phyloP scores from a whole-genome alignment of 30 jellyfish, hydroid and myxozoan genomes.

The Cassiopea xamachana region DNA sequence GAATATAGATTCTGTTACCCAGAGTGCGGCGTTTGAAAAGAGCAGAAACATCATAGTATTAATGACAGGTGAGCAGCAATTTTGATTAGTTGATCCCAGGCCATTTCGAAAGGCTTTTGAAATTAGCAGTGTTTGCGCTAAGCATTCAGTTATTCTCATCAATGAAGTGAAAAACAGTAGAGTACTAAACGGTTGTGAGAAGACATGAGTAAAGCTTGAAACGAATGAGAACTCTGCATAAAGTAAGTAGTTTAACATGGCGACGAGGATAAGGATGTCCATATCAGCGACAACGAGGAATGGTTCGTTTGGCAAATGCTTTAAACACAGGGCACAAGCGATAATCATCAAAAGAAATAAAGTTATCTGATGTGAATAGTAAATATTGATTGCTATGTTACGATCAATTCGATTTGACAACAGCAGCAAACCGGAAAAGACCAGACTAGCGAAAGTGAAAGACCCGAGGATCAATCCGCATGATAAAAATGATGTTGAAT shows the following conservation, averaged over 20 bases:
- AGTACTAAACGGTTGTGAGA: constrained; percentile 13
- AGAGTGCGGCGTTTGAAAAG: constrained; percentile 68
- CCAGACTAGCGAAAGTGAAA: constrained; percentile 57
- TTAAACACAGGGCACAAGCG: constrained; percentile 42
- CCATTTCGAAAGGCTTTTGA: constrained; percentile 55
- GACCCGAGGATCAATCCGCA: constrained; percentile 66
- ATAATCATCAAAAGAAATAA: constrained; percentile 37
- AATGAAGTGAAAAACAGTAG: constrained; percentile 38
- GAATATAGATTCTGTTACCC: constrained; percentile 72
- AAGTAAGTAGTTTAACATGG: constrained; percentile 68
- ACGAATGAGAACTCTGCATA: constrained; percentile 70
- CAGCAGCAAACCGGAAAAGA: constrained; percentile 40
- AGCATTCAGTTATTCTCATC: constrained; percentile 25
- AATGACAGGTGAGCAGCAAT: constrained; percentile 39
- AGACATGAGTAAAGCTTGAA: constrained; percentile 51
- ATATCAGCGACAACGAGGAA: constrained; percentile 40
- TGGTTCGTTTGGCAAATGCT: constrained; percentile 38
- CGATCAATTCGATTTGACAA: constrained; percentile 41
- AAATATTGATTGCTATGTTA: constrained; percentile 41
- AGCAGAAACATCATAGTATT: constrained; percentile 52
- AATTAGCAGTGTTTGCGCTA: constrained; percentile 32
- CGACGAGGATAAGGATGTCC: constrained; percentile 54
- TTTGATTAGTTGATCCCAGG: constrained; percentile 29
- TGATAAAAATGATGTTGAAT: constrained; percentile 22
- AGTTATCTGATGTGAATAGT: constrained; percentile 48